These are phyloP conservation scores for Unio delphinus DNA, from an alignment of 2,888 invertebrate species.

Conservation along the genomic window DNA sequence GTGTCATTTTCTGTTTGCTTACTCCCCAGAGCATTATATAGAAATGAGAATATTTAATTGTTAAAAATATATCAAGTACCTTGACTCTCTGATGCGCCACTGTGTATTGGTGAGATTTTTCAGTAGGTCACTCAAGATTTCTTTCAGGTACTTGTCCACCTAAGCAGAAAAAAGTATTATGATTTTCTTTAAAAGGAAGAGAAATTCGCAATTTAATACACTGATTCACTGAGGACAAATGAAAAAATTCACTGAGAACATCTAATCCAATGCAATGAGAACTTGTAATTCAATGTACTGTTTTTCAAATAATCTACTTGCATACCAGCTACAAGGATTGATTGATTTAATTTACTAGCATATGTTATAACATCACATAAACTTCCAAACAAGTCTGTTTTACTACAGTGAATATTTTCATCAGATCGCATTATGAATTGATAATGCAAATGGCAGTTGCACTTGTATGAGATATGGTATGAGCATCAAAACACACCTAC, in stretches of 20 bases:
- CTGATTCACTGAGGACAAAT: neutral
- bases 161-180: constrained; percentile 62
- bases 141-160: constrained; percentile 86
- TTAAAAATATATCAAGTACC: constrained; percentile 42
- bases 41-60: neutral
- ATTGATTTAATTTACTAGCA: too few species aligned
- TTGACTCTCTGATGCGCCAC: constrained; percentile 92
- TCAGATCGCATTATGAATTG: too few species aligned
- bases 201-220: neutral
- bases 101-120: constrained; percentile 86
- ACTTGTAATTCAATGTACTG: too few species aligned
- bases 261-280: too few species aligned
- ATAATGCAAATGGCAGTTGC: too few species aligned
- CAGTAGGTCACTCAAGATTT: constrained; percentile 86
- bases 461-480: too few species aligned
- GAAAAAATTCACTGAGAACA: neutral
- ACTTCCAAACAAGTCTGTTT: too few species aligned
- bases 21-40: neutral
- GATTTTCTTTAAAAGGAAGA: constrained; percentile 2
- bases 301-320: too few species aligned
- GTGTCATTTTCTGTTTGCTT: neutral
- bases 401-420: too few species aligned
- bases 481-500: too few species aligned
- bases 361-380: too few species aligned
- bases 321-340: too few species aligned